A percentile compares a stretch with the other conserved stretches of the same genome.
Conservation (phyloP, 2,888 invertebrate species). For the Cryptocephalus moraei region DNA sequence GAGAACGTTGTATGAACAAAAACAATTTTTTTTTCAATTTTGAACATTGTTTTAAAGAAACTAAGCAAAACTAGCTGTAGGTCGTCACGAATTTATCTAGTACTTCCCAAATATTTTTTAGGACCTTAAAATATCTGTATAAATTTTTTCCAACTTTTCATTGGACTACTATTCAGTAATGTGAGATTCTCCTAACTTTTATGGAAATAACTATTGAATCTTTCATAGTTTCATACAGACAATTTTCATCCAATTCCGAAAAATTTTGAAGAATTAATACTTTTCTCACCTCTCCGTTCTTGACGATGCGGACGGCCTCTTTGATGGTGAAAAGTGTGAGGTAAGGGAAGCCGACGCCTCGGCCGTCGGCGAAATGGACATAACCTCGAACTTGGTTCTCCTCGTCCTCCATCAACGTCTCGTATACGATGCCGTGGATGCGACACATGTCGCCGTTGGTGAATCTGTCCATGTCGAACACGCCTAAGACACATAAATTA, state of each 20-base stretch:
- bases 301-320: conserved; percentile 69
- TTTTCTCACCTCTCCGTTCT: conserved; percentile 61
- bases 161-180: too few species aligned
- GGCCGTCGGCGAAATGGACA: conserved; percentile 68
- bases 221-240: background rate
- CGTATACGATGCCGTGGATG: conserved; percentile 65
- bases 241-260: too few species aligned
- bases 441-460: conserved; percentile 70
- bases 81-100: too few species aligned
- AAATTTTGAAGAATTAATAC: background rate
- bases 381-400: conserved; percentile 69
- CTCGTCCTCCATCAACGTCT: conserved; percentile 72
- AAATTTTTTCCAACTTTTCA: too few species aligned
- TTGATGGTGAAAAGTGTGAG: conserved; percentile 67
- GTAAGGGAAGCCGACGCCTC: conserved; percentile 63
- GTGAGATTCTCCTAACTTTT: too few species aligned
- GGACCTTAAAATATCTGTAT: too few species aligned
- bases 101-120: too few species aligned
- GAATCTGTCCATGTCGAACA: conserved; percentile 68
- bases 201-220: background rate
- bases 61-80: too few species aligned
- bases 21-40: too few species aligned
- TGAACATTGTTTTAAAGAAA: too few species aligned
- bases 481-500: conserved; percentile 40
- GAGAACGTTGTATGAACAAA: too few species aligned